Conservation (phyloP, 2,797 vertebrate genomes). For the Halcyon badia region DNA sequence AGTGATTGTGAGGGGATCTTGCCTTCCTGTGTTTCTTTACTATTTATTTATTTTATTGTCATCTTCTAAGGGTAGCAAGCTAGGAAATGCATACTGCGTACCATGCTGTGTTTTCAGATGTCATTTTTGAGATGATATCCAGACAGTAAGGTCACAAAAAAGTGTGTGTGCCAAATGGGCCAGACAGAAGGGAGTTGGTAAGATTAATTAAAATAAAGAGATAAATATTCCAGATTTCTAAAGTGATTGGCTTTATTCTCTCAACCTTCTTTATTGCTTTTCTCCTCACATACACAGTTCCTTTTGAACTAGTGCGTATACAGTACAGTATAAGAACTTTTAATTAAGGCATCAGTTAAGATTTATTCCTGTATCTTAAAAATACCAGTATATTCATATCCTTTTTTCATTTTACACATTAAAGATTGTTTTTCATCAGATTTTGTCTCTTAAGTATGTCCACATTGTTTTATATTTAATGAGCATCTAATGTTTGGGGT, state of each 20-base stretch:
- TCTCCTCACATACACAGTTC: not conserved
- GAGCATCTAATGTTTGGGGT: not conserved
- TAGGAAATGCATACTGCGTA: not conserved
- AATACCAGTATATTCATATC: not conserved
- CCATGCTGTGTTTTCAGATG: constrained; percentile 9
- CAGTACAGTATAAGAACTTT: not conserved
- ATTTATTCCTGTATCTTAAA: constrained; percentile 3
- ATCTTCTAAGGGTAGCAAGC: not conserved
- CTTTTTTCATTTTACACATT: not conserved
- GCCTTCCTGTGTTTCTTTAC: not conserved
- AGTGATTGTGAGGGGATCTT: not conserved
- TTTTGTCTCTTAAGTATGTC: not conserved
- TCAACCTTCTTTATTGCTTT: not conserved
- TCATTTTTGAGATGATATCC: constrained; percentile 35
- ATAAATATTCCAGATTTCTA: constrained; percentile 43
- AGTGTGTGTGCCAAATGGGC: not conserved
- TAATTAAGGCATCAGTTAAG: not conserved
- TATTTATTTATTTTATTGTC: not conserved
- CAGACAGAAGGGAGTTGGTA: constrained; percentile 26
- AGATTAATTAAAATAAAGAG: constrained; percentile 45
- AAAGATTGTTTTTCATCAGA: not conserved
- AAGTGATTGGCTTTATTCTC: not conserved
- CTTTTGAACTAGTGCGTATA: not conserved
- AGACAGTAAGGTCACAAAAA: constrained; percentile 47
- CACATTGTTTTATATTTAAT: not conserved